These are phyloP conservation scores for Pediacus dermestoides DNA, from an alignment of 2,888 invertebrate species.

Conservation along the genomic window DNA sequence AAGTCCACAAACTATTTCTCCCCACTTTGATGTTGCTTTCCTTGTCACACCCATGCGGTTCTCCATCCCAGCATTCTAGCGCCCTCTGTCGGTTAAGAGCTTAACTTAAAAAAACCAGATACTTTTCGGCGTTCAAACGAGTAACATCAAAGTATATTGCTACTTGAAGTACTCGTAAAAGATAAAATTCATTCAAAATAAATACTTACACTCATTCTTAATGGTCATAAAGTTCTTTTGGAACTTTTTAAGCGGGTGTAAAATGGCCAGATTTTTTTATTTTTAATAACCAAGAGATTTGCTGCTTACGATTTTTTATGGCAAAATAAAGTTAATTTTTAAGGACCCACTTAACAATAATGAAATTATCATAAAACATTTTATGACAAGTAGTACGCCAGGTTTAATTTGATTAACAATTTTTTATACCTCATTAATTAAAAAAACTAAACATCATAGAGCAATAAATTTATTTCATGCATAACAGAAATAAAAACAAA, in stretches of 20 bases:
- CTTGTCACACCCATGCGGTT: constrained; percentile 33
- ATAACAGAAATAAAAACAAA: too few species aligned
- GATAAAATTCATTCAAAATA: constrained; percentile 46
- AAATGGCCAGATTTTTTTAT: constrained; percentile 13
- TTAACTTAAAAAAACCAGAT: constrained; percentile 50
- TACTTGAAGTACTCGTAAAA: constrained; percentile 44
- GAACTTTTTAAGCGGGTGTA: constrained; percentile 13
- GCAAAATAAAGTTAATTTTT: too few species aligned
- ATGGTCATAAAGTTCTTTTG: constrained; percentile 27
- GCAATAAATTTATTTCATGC: too few species aligned
- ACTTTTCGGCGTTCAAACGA: constrained; percentile 55
- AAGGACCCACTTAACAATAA: too few species aligned
- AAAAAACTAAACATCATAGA: too few species aligned
- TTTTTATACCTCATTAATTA: too few species aligned
- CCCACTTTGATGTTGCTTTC: constrained; percentile 34
- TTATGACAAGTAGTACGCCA: too few species aligned
- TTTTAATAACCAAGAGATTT: neutral
- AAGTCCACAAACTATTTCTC: constrained; percentile 36
- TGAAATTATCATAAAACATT: too few species aligned
- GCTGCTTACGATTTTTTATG: too few species aligned
- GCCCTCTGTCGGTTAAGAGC: constrained; percentile 52
- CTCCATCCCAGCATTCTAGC: constrained; percentile 36
- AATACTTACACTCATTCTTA: constrained; percentile 32
- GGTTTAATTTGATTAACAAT: too few species aligned
- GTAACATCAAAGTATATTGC: constrained; percentile 53